Evolutionary conservation across 2,797 vertebrate species (phyloP).

Genomic region (Pachyuromys duprasi): DNA sequence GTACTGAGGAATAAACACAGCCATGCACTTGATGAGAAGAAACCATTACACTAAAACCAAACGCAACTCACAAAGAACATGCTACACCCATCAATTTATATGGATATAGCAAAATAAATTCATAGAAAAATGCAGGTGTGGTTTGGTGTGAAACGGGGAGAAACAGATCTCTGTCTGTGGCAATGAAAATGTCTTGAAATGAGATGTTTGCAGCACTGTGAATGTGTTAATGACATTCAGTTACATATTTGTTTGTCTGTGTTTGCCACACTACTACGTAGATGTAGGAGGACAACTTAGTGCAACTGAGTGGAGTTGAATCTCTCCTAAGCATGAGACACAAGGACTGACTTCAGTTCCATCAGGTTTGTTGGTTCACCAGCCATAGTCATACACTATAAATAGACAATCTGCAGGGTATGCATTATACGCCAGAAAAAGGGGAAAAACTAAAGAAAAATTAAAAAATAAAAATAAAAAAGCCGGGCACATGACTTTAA

Average conservation of each 20-base stretch:
- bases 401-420: neutral
- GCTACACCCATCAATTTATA: neutral
- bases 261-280: neutral
- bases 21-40: neutral
- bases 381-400: neutral
- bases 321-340: neutral
- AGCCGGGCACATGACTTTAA: too few relatives aligned
- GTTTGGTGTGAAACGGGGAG: neutral
- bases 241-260: neutral
- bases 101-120: neutral
- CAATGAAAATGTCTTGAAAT: neutral
- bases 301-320: too few relatives aligned
- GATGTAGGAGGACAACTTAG: neutral
- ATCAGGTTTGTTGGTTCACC: neutral
- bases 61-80: neutral
- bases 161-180: neutral
- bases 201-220: neutral
- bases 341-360: neutral
- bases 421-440: neutral
- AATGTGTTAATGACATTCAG: neutral
- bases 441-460: too few relatives aligned
- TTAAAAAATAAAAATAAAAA: neutral
- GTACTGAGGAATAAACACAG: neutral
- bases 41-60: neutral
- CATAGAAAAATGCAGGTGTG: neutral